A percentile compares a stretch with the other conserved stretches of the same genome.
Evolutionary conservation across 2,888 invertebrate genomes (phyloP).

Genomic region (Alloscopus bannaensis): DNA sequence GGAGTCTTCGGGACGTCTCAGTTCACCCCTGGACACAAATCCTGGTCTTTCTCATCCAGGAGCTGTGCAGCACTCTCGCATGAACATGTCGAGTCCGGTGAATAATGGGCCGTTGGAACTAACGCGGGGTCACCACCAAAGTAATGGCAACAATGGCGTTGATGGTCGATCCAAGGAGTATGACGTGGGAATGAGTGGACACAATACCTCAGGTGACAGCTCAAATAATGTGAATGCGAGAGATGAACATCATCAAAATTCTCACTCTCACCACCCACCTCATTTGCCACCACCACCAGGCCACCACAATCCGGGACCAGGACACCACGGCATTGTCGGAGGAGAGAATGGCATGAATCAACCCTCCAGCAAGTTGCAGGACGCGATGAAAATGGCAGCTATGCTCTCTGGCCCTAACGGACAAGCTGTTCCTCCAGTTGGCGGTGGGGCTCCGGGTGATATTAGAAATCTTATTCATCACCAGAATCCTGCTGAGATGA

Average conservation of each 20-base stretch:
- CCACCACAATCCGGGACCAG: slow-evolving; percentile 56
- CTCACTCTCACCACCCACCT: slow-evolving; percentile 43
- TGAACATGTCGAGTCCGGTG: slow-evolving; percentile 71
- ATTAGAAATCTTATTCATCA: slow-evolving; percentile 72
- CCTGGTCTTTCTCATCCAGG: slow-evolving; percentile 69
- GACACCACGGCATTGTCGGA: slow-evolving; percentile 48
- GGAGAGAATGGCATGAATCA: slow-evolving; percentile 71
- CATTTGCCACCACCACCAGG: slow-evolving; percentile 43
- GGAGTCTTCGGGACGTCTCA: slow-evolving; percentile 73
- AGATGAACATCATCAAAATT: slow-evolving; percentile 64
- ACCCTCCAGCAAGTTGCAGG: slow-evolving; percentile 68
- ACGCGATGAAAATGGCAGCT: slow-evolving; percentile 72
- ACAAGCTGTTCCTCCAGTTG: slow-evolving; percentile 33
- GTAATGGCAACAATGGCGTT: slow-evolving; percentile 55
- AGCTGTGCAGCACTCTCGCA: slow-evolving; percentile 69
- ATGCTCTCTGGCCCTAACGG: slow-evolving; percentile 68
- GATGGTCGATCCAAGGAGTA: slow-evolving; percentile 63
- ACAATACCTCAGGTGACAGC: slow-evolving; percentile 65
- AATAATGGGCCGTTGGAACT: slow-evolving; percentile 70
- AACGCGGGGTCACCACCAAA: slow-evolving; percentile 65
- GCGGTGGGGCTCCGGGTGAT: slow-evolving; percentile 63
- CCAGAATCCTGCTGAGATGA: slow-evolving; percentile 76
- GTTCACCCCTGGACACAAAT: slow-evolving; percentile 70
- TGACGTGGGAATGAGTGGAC: slow-evolving; percentile 63
- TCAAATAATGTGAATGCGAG: slow-evolving; percentile 62